Conservation (phyloP, 37 sponge, comb jelly and placozoan genomes). For the Petrosia ficiformis region DNA sequence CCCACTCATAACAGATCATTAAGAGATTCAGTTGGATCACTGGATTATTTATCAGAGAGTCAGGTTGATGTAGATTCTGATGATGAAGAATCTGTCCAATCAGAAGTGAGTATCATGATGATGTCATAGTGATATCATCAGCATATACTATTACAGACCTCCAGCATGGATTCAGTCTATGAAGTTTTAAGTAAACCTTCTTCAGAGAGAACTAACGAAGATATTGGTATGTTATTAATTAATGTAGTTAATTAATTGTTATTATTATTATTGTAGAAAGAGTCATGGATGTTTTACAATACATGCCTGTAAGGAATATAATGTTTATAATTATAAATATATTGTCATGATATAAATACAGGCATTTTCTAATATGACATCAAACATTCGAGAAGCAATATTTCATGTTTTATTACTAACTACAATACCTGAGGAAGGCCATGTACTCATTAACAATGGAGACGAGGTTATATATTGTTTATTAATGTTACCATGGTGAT, state of each 20-base stretch:
- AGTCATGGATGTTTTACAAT: slow-evolving; percentile 66
- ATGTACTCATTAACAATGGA: slow-evolving; percentile 58
- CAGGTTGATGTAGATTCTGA: slow-evolving; percentile 63
- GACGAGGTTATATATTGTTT: slow-evolving; percentile 37
- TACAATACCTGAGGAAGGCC: slow-evolving; percentile 33
- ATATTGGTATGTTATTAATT: slow-evolving; percentile 48
- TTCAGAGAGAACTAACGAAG: slow-evolving; percentile 57
- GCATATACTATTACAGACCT: slow-evolving; percentile 8
- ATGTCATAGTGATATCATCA: neutral
- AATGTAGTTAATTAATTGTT: neutral
- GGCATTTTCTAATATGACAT: slow-evolving; percentile 69
- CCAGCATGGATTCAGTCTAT: slow-evolving; percentile 65
- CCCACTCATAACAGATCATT: slow-evolving; percentile 4
- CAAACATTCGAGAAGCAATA: slow-evolving; percentile 54
- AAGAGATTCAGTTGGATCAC: slow-evolving; percentile 54
- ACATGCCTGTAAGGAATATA: slow-evolving; percentile 58
- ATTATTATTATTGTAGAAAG: slow-evolving; percentile 21
- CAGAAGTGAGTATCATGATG: slow-evolving; percentile 71
- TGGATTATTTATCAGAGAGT: slow-evolving; percentile 73
- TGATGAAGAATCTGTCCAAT: slow-evolving; percentile 70
- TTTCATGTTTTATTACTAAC: slow-evolving; percentile 39
- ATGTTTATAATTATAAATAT: neutral
- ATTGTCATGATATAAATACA: neutral
- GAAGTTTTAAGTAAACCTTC: slow-evolving; percentile 66
- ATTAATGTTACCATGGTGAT: neutral